Evolutionary conservation across 2,113 vertebrate genomes (phyloP), one percentile per base, ranked within the genome.

Genomic region (Cephalopholis sonnerati): DNA sequence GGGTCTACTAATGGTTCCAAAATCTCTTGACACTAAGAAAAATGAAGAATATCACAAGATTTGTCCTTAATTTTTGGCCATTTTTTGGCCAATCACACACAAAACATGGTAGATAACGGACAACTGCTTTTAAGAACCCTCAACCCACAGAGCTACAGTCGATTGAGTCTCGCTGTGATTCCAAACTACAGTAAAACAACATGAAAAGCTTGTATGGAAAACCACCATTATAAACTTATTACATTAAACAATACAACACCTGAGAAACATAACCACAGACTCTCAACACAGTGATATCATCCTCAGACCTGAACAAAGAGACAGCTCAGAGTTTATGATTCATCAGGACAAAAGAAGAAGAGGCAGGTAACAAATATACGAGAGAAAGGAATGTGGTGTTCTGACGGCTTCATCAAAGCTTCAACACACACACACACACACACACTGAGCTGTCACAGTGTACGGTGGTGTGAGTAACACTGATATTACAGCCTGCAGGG

Each of bases 391-490:
- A 81, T 81, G 84, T 62, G 71, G 36, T 58, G 17, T 27, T 10
- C 24, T n/a, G 39, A 66, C n/a, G n/a, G 44, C 29, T 18, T 48
- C 81, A 78, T 87, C 86, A 84, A 74, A 89, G 79, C 41, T 53
- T 29, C 18, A 32, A 22, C 63, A 50, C 76, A 22, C 58, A 73
- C 62, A 63, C 48, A 73, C 73, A 36, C 50, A 69, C 72, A 48
- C 69, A 77, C 54, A 53, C 29, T 2, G 29, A 69, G 78, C 29
- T 62, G 77, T 55, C 75, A 63, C 54, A 61, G 61, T n/a, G n/a
- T 8, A 16, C 66, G 81, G 44, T 20, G 63, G 86, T 89, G 92
- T 89, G 87, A 73, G 75, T 87, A 86, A 78, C 82, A 72, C 36
- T 76, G 13, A 77, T 73, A 5, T 62, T 8, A 29, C 32, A 69